phyloP scores from a whole-genome alignment of 2,888 invertebrate species.

The Lapara coniferarum region DNA sequence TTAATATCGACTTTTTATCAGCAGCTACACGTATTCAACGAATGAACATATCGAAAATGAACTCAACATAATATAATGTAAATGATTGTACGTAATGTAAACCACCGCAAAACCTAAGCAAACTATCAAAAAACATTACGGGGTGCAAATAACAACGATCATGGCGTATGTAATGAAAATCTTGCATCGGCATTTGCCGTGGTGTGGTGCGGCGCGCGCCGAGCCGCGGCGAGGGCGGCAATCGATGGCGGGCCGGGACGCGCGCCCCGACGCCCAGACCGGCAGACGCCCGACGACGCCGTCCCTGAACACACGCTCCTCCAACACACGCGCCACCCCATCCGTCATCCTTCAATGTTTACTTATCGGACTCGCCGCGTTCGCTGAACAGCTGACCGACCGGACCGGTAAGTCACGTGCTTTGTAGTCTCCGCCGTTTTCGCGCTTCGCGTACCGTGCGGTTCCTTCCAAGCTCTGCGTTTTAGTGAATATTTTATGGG shows the following conservation, averaged over 20 bases:
- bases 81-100: slow-evolving; percentile 50
- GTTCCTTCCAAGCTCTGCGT: slow-evolving; percentile 39
- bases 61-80: slow-evolving; percentile 50
- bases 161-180: slow-evolving; percentile 82
- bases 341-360: slow-evolving; percentile 78
- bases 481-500: slow-evolving; percentile 56
- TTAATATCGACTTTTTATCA: slow-evolving; percentile 64
- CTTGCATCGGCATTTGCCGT: slow-evolving; percentile 77
- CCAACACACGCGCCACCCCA: slow-evolving; percentile 63
- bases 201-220: slow-evolving; percentile 75
- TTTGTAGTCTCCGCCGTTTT: slow-evolving; percentile 47
- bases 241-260: slow-evolving; percentile 83
- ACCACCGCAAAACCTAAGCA: slow-evolving; percentile 64
- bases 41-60: slow-evolving; percentile 44
- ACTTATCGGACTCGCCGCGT: slow-evolving; percentile 71
- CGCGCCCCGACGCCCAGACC: slow-evolving; percentile 85
- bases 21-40: slow-evolving; percentile 47
- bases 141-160: slow-evolving; percentile 83
- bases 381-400: slow-evolving; percentile 76
- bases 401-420: slow-evolving; percentile 82
- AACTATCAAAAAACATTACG: slow-evolving; percentile 81
- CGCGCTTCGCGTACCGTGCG: slow-evolving; percentile 43
- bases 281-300: slow-evolving; percentile 84
- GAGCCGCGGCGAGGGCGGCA: slow-evolving; percentile 76
- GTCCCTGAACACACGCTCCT: slow-evolving; percentile 72